Percentiles rank a stretch among this genome's conserved stretches.
Evolutionary conservation across 2,113 vertebrate genomes (phyloP).

Genomic region (Chascanopsetta lugubris): DNA sequence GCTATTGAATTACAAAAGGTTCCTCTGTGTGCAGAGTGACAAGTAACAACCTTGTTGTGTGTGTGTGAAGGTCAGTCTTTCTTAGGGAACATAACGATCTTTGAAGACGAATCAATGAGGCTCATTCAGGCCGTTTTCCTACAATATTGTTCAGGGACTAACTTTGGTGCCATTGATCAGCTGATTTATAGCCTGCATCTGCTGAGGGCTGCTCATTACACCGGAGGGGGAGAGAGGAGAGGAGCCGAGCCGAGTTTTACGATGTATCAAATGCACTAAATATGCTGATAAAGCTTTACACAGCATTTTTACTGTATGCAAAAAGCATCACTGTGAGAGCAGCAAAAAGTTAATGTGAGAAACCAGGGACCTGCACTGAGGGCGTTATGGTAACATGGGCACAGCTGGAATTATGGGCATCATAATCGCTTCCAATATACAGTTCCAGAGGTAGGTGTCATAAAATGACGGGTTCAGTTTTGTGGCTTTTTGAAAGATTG

Average conservation of each 20-base stretch:
- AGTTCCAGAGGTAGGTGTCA: background rate
- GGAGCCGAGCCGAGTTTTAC: background rate
- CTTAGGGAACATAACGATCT: conserved; percentile 62
- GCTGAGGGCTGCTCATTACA: conserved; percentile 33
- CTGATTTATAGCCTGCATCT: conserved; percentile 68
- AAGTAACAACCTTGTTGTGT: conserved; percentile 40
- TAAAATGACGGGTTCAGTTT: background rate
- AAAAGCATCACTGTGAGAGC: background rate
- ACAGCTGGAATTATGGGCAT: background rate
- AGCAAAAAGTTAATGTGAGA: background rate
- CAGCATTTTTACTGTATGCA: conserved; percentile 3
- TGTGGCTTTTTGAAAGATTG: background rate
- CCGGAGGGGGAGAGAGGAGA: background rate
- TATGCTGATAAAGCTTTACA: background rate
- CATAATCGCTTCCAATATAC: background rate
- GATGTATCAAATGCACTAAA: background rate
- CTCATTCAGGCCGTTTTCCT: conserved; percentile 69
- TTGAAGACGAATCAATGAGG: conserved; percentile 70
- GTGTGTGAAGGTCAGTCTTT: conserved; percentile 64
- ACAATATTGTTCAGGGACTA: conserved; percentile 71
- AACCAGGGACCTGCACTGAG: background rate
- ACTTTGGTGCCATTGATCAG: conserved; percentile 72
- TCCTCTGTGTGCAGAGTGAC: conserved; percentile 5
- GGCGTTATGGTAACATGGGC: background rate
- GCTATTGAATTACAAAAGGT: conserved; percentile 8